Evolutionary conservation across 2,888 invertebrate genomes (phyloP).

Genomic region (Diadegma fenestrale): DNA sequence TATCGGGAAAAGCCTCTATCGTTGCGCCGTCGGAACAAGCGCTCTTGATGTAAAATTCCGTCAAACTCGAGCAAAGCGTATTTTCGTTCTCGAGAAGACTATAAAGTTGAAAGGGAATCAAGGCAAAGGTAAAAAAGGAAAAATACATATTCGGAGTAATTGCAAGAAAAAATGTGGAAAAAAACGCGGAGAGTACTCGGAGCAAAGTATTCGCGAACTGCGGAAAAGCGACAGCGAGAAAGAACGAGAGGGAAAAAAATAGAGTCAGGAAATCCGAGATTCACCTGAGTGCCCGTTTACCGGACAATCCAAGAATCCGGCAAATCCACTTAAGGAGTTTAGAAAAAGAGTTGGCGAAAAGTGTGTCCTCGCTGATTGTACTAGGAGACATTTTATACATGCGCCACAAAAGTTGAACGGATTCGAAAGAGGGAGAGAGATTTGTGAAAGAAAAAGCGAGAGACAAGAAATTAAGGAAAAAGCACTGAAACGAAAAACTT

Average conservation of each 20-base stretch:
- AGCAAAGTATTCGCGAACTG: conserved; percentile 24
- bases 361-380: conserved; percentile 60
- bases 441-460: conserved; percentile 19
- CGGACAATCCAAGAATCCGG: conserved; percentile 60
- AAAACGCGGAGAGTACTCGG: conserved; percentile 20
- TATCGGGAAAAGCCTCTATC: conserved; percentile 17
- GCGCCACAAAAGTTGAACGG: conserved; percentile 39
- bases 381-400: conserved; percentile 23
- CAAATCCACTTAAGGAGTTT: conserved; percentile 69
- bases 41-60: conserved; percentile 31
- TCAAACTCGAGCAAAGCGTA: conserved; percentile 9
- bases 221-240: background rate
- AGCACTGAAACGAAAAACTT: conserved; percentile 35
- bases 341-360: conserved; percentile 68
- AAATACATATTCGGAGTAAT: conserved; percentile 20
- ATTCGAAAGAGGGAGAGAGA: conserved; percentile 30
- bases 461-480: background rate
- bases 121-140: conserved; percentile 8
- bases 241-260: background rate
- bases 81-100: conserved; percentile 19
- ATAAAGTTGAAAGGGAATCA: background rate
- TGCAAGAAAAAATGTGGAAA: conserved; percentile 19
- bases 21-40: conserved; percentile 14
- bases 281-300: conserved; percentile 62
- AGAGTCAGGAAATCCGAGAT: conserved; percentile 52